Evolutionary conservation across 2,113 vertebrate species (phyloP).

Genomic region (Ivindomyrus marchei): DNA sequence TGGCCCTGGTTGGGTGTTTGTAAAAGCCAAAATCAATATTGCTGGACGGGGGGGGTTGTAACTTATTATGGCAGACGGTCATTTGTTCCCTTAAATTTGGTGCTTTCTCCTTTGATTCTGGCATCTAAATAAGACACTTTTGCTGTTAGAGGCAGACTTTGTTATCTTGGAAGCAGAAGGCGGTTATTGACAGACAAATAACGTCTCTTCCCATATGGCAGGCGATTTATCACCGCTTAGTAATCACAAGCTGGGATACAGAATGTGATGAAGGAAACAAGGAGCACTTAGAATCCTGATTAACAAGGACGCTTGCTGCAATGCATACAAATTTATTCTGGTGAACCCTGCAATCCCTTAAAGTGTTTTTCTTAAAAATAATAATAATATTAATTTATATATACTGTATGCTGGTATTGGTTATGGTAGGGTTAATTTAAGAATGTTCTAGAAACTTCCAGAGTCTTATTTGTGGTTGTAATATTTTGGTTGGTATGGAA

Average conservation of each 20-base stretch:
- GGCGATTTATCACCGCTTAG: neutral
- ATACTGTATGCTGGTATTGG: neutral
- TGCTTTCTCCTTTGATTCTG: neutral
- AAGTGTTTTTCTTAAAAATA: neutral
- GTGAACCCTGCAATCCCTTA: neutral
- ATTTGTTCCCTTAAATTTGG: neutral
- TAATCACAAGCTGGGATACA: slow-evolving; percentile 10
- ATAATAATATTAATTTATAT: neutral
- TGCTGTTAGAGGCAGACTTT: neutral
- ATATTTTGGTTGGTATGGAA: neutral
- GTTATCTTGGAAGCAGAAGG: slow-evolving; percentile 11
- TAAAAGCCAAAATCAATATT: neutral
- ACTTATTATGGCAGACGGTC: neutral
- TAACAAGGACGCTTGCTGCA: neutral
- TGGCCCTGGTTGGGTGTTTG: neutral
- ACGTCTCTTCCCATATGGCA: neutral
- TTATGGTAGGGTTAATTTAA: neutral
- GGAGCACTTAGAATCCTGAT: neutral
- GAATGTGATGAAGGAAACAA: slow-evolving; percentile 9
- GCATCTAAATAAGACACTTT: neutral
- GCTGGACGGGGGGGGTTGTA: neutral
- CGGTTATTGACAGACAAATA: slow-evolving; percentile 9
- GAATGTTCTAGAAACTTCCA: neutral
- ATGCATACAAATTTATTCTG: neutral
- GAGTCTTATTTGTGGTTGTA: neutral